Evolutionary conservation across 1,140 invertebrate genomes (phyloP).

Genomic region (Armadillidium nasatum): DNA sequence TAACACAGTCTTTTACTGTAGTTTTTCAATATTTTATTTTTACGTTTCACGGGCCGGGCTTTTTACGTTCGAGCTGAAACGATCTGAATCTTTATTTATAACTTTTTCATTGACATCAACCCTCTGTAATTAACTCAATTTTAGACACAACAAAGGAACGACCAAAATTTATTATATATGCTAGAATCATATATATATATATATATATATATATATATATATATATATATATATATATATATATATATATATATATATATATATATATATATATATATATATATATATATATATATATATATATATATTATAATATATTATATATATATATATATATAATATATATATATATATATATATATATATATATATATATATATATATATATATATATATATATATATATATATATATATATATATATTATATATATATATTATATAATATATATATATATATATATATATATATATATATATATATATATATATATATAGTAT

Average conservation of each 20-base stretch:
- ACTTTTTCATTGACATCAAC: not conserved
- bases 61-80: too few species aligned
- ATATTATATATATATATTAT: too few species aligned
- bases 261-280: not conserved
- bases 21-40: too few species aligned
- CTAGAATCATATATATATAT: not conserved
- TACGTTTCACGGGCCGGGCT: too few species aligned
- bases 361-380: slow-evolving; percentile 11
- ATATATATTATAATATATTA: not conserved
- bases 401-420: slow-evolving; percentile 6
- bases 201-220: slow-evolving; percentile 15
- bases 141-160: not conserved
- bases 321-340: not conserved
- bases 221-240: slow-evolving; percentile 12
- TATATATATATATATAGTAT: too few species aligned
- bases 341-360: slow-evolving; percentile 4
- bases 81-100: not conserved
- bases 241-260: not conserved
- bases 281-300: slow-evolving; percentile 14
- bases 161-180: slow-evolving; percentile 1
- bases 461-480: not conserved
- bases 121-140: not conserved
- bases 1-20: too few species aligned
- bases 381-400: slow-evolving; percentile 6
- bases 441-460: slow-evolving; percentile 6